Conservation (phyloP, 92 coral and sea anemone species). For the Palythoa caribaeorum region DNA sequence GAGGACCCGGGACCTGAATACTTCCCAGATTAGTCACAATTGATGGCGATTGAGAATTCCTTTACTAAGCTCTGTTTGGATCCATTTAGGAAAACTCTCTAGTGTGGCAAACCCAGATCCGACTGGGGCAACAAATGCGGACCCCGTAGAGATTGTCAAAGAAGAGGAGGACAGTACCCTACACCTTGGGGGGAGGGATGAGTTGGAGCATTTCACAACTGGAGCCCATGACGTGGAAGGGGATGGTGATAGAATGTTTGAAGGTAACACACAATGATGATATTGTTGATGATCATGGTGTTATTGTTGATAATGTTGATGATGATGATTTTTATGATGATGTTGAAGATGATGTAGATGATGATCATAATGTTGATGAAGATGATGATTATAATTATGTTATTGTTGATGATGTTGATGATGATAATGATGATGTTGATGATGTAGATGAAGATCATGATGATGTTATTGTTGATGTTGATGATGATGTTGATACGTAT, state of each 20-base stretch:
- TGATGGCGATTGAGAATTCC: background rate
- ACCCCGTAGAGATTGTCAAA: background rate
- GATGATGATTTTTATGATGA: background rate
- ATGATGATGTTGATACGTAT: background rate
- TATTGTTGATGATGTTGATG: background rate
- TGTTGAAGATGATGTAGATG: background rate
- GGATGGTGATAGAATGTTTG: conserved; percentile 83
- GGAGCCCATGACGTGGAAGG: conserved; percentile 70
- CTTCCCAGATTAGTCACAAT: background rate
- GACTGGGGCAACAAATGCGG: conserved; percentile 57
- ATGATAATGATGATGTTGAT: background rate
- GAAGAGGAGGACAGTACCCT: conserved; percentile 47
- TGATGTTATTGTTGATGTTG: background rate
- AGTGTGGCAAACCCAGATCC: conserved; percentile 63
- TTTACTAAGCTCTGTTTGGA: background rate
- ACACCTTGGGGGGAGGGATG: conserved; percentile 39
- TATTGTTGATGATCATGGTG: background rate
- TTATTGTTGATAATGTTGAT: background rate
- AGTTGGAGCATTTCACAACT: conserved; percentile 60
- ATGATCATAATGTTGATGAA: too few species aligned
- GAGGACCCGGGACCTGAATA: background rate
- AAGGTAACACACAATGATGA: conserved; percentile 62
- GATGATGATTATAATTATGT: background rate
- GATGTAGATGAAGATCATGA: background rate
- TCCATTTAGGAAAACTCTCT: conserved; percentile 51